Base-by-base conservation (phyloP, 1,140 invertebrate species). In the Popillia japonica region DNA sequence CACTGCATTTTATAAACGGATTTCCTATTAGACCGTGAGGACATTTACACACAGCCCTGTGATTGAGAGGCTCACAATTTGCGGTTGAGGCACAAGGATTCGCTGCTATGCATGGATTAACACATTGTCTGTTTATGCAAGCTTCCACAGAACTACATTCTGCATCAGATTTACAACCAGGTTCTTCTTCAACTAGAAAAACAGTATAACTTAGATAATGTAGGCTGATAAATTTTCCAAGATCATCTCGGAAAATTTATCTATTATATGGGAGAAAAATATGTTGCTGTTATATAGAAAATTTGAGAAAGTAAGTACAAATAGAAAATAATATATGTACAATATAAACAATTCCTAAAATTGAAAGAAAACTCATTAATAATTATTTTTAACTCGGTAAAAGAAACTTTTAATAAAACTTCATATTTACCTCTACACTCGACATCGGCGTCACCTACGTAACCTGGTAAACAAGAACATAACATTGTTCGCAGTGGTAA, bases 401-500 rank as follows among this genome's bases (percentile, higher is more conserved):
- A 27, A 20, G 6, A 75, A 23, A 44, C 76, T 48, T 74, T 40
- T 77, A 40, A 10, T 10, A 34, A 11, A 23, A 27, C 9, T 34
- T 7, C 2, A 34, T 40, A 79, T 75, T 87, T 91, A 95, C 95
- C 92, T 90, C 89, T 90, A 86, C 95, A 97, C 86, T 93, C 91
- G 75, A 93, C 90, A 80, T 95, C 94, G 9, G 95, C 95, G 86
- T 96, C 94, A 79, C 95, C 95, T 79, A 92, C 90, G 85, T 91
- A 95, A 75, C 94, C 95, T 75, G 91, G 92, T 72, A 93, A 88
- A 85, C 96, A 97, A 83, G 94, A 91, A 85, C 96, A 97, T 61
- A 94, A 91, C 91, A 97, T 95, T 17, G 95, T 96, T 80, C 95
- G 90, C 86, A 96, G 90, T 3, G 96, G 96, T 77, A 96, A 86